Conservation (phyloP, 2,797 vertebrate species). For the Pseudochaenichthys georgianus region DNA sequence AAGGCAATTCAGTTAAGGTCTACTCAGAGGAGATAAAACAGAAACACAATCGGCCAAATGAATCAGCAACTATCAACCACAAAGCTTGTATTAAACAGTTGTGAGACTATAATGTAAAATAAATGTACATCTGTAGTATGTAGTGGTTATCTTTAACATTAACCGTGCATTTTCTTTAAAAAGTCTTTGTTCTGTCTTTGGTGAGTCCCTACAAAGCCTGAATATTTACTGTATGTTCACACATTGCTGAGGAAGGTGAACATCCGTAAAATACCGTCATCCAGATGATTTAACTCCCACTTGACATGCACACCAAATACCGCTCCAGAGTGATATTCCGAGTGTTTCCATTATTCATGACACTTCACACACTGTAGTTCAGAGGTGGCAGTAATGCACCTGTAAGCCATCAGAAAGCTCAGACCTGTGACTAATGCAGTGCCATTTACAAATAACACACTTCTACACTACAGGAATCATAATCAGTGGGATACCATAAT, state of each 20-base stretch:
- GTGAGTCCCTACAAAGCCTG: too few relatives aligned
- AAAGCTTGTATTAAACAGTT: background rate
- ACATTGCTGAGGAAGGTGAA: background rate
- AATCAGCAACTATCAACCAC: constrained; percentile 13
- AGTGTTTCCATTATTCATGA: constrained; percentile 2
- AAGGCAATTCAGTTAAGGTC: constrained; percentile 16
- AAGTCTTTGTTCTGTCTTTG: background rate
- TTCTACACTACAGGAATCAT: background rate
- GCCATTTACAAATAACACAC: background rate
- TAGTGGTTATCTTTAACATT: background rate
- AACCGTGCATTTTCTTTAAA: background rate
- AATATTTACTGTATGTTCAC: background rate
- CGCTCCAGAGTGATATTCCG: background rate
- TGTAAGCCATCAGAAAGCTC: background rate
- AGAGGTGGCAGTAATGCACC: background rate
- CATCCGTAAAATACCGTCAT: background rate
- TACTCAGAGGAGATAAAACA: constrained; percentile 24
- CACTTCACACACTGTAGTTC: constrained; percentile 5
- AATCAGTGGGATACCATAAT: background rate
- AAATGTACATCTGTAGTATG: background rate
- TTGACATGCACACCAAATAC: background rate
- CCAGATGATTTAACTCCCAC: constrained; percentile 1
- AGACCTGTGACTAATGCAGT: constrained; percentile 16
- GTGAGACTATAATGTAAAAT: background rate
- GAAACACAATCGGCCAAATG: constrained; percentile 11